Evolutionary conservation across 2,113 vertebrate species (phyloP), one percentile per base, ranked within the genome.

Genomic region (Zosterops hypoxanthus): DNA sequence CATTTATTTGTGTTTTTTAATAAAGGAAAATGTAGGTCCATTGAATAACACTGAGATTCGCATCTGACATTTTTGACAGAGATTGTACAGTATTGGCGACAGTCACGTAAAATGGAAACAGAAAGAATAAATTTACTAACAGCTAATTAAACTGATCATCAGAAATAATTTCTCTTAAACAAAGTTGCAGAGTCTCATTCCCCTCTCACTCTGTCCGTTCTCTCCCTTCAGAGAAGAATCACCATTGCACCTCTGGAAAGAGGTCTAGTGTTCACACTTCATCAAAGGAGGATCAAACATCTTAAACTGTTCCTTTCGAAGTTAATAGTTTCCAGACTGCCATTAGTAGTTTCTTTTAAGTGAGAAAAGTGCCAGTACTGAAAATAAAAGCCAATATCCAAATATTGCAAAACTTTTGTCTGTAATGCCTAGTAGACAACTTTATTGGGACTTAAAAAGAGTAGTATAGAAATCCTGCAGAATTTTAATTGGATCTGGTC

Each of bases 281-380:
- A 97, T 98, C 97, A 95, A 95, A 97, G 61, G 90, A 95, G 69
- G 92, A 97, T 97, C 94, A 97, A 98, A 96, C 94, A 93, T 63
- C 92, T 94, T 94, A 93, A 97, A 93, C 83, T 86, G 70, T 91
- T 96, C 64, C 90, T 96, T 95, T 96, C 90, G 15, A 95, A 97
- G 92, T 92, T 97, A 96, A 97, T 96, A 33, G 26, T 76, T 98
- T 97, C 96, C 97, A 98, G 97, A 93, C 60, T 78, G 85, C 93
- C 80, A 82, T 97, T 95, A 97, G 77, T 80, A 56, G 95, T 94
- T 92, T 88, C 55, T 86, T 95, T 82, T 28, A 88, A 90, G 88
- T 60, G 66, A 92, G 70, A 78, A 66, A 96, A 97, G 23, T 94
- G 72, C 78, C 83, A 89, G 73, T 66, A 88, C 31, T 79, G 65